Evolutionary conservation across 1,140 invertebrate species (phyloP).

Genomic region (Frieseomelitta varia): DNA sequence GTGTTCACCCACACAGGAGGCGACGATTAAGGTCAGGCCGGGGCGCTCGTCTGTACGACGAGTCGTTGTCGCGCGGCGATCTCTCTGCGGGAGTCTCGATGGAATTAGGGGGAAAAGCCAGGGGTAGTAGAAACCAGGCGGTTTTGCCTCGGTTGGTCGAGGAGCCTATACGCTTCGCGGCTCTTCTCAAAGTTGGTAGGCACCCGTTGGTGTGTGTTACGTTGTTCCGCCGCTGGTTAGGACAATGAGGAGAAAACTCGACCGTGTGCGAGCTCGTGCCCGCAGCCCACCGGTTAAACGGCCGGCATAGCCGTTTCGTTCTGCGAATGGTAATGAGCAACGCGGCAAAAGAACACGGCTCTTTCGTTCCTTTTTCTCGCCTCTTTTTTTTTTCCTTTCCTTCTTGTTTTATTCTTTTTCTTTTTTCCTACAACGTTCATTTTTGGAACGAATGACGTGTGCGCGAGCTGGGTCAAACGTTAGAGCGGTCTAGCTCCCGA

Average conservation of each 20-base stretch:
- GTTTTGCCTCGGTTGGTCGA: constrained; percentile 14
- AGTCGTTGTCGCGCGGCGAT: constrained; percentile 8
- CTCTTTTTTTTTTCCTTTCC: no score
- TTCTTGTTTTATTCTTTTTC: background rate
- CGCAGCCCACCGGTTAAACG: constrained; percentile 14
- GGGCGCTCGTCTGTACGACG: background rate
- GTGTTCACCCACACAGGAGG: background rate
- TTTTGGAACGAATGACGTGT: constrained; percentile 26
- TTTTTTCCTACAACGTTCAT: background rate
- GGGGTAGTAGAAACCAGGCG: constrained; percentile 8
- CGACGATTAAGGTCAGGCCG: constrained; percentile 45
- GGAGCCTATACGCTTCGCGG: background rate
- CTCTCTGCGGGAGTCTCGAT: constrained; percentile 19
- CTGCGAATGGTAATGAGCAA: constrained; percentile 42
- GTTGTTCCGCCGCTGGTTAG: constrained; percentile 9
- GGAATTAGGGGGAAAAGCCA: constrained; percentile 40
- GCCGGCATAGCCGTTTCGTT: constrained; percentile 2
- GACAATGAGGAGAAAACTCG: constrained; percentile 36
- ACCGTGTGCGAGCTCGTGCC: background rate
- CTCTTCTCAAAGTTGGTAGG: constrained; percentile 15
- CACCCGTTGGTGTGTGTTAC: constrained; percentile 9
- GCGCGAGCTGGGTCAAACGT: background rate
- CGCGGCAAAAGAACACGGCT: constrained; percentile 1
- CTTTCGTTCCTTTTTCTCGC: background rate
- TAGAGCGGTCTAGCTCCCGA: background rate